These are phyloP conservation scores for Malthinus seriepunctatus DNA, from an alignment of 2,888 invertebrate species.

Conservation along the genomic window DNA sequence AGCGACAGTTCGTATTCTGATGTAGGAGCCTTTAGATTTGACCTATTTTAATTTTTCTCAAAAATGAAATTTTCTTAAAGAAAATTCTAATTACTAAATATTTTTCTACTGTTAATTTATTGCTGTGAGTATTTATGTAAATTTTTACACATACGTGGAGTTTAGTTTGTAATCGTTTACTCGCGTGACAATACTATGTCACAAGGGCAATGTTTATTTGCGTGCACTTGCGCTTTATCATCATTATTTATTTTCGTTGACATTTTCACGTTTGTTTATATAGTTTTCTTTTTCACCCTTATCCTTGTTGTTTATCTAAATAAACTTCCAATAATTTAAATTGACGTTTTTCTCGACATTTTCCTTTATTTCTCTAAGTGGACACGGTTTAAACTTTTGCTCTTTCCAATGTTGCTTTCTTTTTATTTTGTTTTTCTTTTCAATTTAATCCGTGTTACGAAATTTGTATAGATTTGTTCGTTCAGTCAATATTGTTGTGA, in stretches of 20 bases:
- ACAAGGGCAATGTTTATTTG: slow-evolving; percentile 12
- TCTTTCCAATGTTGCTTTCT: no score
- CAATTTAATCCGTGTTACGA: no score
- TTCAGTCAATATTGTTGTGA: no score
- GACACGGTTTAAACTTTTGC: no score
- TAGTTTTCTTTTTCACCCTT: not conserved
- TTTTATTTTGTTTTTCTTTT: no score
- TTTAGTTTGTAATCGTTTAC: slow-evolving; percentile 11
- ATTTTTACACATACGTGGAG: slow-evolving; percentile 5
- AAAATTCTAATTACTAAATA: not conserved
- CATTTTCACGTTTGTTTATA: not conserved
- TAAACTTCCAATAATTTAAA: not conserved
- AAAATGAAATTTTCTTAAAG: no score
- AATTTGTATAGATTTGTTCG: no score
- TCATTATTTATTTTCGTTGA: slow-evolving; percentile 12
- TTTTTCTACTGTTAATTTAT: not conserved
- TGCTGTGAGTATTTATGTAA: not conserved
- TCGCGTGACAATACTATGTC: slow-evolving; percentile 15
- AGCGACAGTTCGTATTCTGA: no score
- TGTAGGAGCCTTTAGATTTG: no score
- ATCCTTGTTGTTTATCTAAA: not conserved
- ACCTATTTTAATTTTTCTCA: no score
- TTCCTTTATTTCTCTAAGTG: no score
- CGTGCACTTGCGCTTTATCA: slow-evolving; percentile 8
- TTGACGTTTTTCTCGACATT: no score